Evolutionary conservation across 2,797 vertebrate species (phyloP), one percentile per base, ranked within the genome.

Genomic region (Crax fasciolata): DNA sequence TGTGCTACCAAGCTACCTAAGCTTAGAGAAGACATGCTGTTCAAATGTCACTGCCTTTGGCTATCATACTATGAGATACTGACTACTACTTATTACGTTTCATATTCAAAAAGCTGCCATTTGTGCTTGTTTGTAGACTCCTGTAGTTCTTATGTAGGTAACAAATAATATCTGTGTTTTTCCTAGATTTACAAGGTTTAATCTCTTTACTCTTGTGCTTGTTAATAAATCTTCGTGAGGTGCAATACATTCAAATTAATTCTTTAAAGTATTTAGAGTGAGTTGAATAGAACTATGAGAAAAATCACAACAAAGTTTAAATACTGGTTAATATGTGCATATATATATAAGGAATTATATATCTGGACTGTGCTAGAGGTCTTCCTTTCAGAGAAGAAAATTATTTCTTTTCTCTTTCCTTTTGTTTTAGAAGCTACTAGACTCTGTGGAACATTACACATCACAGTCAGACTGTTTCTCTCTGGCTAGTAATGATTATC

Each of bases 41-140:
- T 98, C 98, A 98, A 98, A 97, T 98, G 98, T 98, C 98, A 96
- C 97, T 92, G 98, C 99, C 98, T 97, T 98, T 98, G 98, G 98
- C 98, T 98, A 98, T 98, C 98, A 93, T 95, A 96, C 97, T 97
- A 96, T 87, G 94, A 98, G 97, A 97, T 97, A 97, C 97, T 98
- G 98, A 97, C 98, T 98, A 97, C 93, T 94, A 68, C 48, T 86
- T 95, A 89, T 73, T 81, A 81, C 5, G 16, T 77, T 88, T 90
- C 84, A 66, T 68, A 93, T 94, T 91, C 70, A 90, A 84, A 94
- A 89, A 91, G 51, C 79, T 90, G 59, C 28, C 79, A 35, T 90
- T 96, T 94, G 59, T 84, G 38, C 62, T 82, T 65, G 10, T 86
- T 90, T 74, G 41, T 48, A 46, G 43, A 16, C 12, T 46, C 43